Evolutionary conservation across 2,113 vertebrate genomes (phyloP), one percentile per base, ranked within the genome.

Genomic region (Cephalopterus ornatus): DNA sequence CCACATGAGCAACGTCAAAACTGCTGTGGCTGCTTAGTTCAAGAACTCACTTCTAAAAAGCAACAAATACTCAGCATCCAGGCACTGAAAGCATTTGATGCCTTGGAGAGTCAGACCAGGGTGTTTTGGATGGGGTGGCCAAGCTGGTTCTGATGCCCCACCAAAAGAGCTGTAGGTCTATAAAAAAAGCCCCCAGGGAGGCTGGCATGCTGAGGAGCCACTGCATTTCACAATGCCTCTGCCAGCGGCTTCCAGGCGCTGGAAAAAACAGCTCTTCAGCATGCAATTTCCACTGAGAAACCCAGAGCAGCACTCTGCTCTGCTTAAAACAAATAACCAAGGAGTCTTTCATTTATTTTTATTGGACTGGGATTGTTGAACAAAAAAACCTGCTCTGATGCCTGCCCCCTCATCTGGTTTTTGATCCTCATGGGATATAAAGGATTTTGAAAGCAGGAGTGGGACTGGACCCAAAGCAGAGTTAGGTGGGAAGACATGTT

Each of bases 181-280:
- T 0, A 3, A 72, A 59, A 80, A 91, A 85, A 75, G 19, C 13
- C 59, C 35, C 5, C 0, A 27, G 41, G 53, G 74, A 63, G 39
- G 35, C 56, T 30, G 15, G 49, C 66, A 82, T 1, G 1, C 63
- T 2, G 2, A 83, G 55, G 50, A 92, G 72, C 46, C 1, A 1
- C 59, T 15, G 30, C 88, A 94, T 88, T 79, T 77, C 82, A 74
- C 0, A 1, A 14, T 44, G 24, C 50, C 46, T 90, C 72, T 9
- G 20, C 71, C 82, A 94, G 72, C 0, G 0, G 75, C 88, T 89
- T 68, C 70, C 82, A 94, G 79, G 77, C 30, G 0, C 50, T 93
- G 94, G 95, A 94, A 97, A 94, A 94, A 88, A 67, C 85, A 89
- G 74, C 85, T 96, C 94, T 89, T 61, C 74, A 47, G 42, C 46